A percentile compares a stretch with the other conserved stretches of the same genome.
Evolutionary conservation across 2,888 invertebrate species (phyloP).

Genomic region (Nomada hirtipes): DNA sequence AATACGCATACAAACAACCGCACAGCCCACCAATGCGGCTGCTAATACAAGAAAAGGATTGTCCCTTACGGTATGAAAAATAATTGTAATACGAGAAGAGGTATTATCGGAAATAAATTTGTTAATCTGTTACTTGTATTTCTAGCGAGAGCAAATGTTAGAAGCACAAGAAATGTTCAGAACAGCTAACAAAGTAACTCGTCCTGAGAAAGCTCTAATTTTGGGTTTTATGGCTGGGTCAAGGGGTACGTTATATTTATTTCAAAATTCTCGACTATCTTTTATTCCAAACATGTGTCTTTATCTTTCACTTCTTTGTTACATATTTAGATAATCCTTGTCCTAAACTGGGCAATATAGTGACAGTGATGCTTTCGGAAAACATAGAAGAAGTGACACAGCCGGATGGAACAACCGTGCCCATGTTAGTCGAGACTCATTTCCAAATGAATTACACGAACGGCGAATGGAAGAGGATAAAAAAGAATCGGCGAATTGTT

Average conservation of each 20-base stretch:
- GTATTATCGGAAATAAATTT: background rate
- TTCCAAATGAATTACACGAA: constrained; percentile 99
- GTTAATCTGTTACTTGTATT: constrained; percentile 62
- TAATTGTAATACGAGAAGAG: background rate
- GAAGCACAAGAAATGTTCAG: constrained; percentile 99
- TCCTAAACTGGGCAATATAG: constrained; percentile 98
- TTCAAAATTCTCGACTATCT: background rate
- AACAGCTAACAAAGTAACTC: constrained; percentile 97
- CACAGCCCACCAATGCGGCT: constrained; percentile 83
- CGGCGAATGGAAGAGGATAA: constrained; percentile 98
- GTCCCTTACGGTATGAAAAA: constrained; percentile 88
- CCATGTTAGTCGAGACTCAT: constrained; percentile 95
- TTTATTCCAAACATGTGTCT: background rate
- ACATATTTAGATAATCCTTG: constrained; percentile 93
- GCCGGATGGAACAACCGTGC: constrained; percentile 91
- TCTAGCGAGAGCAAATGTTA: constrained; percentile 96
- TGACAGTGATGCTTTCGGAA: constrained; percentile 97
- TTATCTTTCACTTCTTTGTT: background rate
- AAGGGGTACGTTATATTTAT: constrained; percentile 87
- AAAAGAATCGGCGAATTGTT: constrained; percentile 93
- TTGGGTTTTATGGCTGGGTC: constrained; percentile 99
- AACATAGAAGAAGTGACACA: constrained; percentile 95
- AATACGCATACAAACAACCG: constrained; percentile 85
- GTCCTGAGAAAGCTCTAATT: constrained; percentile 98
- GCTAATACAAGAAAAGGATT: constrained; percentile 87